A percentile compares a stretch with the other conserved stretches of the same genome.
Conservation (phyloP, 2,888 invertebrate genomes). For the Ischnura elegans region DNA sequence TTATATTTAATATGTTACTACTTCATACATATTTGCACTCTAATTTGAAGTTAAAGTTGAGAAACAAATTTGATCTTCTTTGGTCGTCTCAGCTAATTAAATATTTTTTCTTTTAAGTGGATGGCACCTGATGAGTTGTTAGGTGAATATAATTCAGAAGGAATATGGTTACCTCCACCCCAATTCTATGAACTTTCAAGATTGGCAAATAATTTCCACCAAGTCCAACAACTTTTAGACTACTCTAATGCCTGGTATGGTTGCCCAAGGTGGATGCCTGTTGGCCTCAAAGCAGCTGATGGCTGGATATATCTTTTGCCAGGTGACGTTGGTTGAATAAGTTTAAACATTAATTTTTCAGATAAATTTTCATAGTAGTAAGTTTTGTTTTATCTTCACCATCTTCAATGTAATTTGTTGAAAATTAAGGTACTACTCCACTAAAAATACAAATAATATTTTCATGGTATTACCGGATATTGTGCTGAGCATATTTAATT, state of each 20-base stretch:
- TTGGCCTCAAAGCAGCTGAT: constrained; percentile 80
- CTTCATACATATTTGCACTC: too few species aligned
- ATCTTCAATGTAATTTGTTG: too few species aligned
- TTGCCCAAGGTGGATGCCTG: constrained; percentile 80
- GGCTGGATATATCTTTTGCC: constrained; percentile 82
- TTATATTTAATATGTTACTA: too few species aligned
- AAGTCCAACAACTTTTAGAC: constrained; percentile 80
- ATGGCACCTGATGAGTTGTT: constrained; percentile 80
- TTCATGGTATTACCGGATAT: too few species aligned
- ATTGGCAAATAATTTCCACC: constrained; percentile 80
- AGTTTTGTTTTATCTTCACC: too few species aligned
- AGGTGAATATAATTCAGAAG: constrained; percentile 76
- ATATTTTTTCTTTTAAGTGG: constrained; percentile 82
- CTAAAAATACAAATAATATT: too few species aligned
- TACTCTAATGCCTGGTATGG: constrained; percentile 83
- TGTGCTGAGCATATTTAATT: too few species aligned
- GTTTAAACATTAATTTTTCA: background rate
- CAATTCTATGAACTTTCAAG: constrained; percentile 88
- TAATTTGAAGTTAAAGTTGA: constrained; percentile 38
- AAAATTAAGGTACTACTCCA: too few species aligned
- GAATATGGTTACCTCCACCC: constrained; percentile 84
- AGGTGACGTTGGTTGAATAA: constrained; percentile 77
- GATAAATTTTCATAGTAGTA: too few species aligned
- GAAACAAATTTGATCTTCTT: constrained; percentile 21
- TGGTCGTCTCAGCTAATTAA: constrained; percentile 54